A percentile compares a stretch with the other conserved stretches of the same genome.
Evolutionary conservation across 2,113 vertebrate species (phyloP).

Genomic region (Blennius ocellaris): DNA sequence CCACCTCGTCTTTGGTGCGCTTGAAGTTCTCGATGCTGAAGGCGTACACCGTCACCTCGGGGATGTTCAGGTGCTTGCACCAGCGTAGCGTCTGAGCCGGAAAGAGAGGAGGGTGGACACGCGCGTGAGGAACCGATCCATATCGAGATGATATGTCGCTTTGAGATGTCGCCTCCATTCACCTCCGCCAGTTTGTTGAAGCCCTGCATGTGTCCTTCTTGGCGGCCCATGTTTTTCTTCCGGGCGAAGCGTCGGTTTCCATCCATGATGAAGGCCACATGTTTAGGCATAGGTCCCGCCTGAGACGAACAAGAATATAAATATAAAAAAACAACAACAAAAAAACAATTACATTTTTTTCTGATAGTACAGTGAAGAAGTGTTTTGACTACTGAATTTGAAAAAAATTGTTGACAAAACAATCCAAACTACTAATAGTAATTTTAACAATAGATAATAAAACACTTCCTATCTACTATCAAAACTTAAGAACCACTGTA

Average conservation of each 20-base stretch:
- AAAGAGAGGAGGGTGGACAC: neutral
- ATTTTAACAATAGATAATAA: neutral
- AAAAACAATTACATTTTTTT: too few relatives aligned
- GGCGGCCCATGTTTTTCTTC: constrained; percentile 90
- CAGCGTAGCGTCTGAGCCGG: constrained; percentile 89
- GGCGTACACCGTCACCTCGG: constrained; percentile 96
- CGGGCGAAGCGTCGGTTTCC: constrained; percentile 95
- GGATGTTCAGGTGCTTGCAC: constrained; percentile 95
- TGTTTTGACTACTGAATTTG: too few relatives aligned
- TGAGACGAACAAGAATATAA: constrained; percentile 56
- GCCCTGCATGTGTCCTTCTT: constrained; percentile 94
- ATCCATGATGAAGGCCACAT: constrained; percentile 99
- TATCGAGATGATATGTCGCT: neutral
- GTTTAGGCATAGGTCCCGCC: constrained; percentile 97
- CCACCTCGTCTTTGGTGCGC: constrained; percentile 94
- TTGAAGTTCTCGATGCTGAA: constrained; percentile 99
- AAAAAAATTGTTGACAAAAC: neutral
- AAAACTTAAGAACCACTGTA: neutral
- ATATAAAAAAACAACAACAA: too few relatives aligned
- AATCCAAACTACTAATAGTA: neutral
- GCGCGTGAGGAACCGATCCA: neutral
- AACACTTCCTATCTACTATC: too few relatives aligned
- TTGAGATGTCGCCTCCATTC: constrained; percentile 16
- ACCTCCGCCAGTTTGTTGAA: constrained; percentile 98
- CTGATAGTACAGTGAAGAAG: too few relatives aligned